Evolutionary conservation across 2,888 invertebrate species (phyloP), one percentile per base, ranked within the genome.

Genomic region (Sphecodes monilicornis): DNA sequence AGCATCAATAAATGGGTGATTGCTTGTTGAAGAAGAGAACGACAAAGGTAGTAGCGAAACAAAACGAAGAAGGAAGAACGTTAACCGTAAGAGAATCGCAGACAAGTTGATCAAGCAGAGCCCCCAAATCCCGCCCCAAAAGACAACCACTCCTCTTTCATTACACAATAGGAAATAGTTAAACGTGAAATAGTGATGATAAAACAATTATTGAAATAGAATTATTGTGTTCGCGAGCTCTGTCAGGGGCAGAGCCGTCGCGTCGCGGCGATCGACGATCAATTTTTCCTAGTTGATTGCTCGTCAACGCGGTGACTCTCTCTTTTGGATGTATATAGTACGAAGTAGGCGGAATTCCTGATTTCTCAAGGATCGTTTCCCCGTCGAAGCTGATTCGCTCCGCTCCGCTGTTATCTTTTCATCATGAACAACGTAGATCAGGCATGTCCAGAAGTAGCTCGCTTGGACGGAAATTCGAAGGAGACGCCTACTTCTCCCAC

Each of bases 201-300:
- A 54, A 86, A 89, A 91, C 91, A 86, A 90, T 92, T 91, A 91
- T 90, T 66, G 90, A 92, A 91, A 91, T 91, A 91, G 89, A 90
- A 89, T 93, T 90, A 92, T 93, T 93, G 92, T 91, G 91, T 93
- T 93, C 90, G 92, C 90, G 90, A 89, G 91, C 91, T 93, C 92
- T 91, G 91, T 84, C 90, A 90, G 68, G 71, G 88, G 76, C 50
- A 76, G 69, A 77, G 57, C 74, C 64, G 32, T 64, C 71, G 46
- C 60, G 70, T 39, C 50, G 78, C 29, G 71, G 68, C 76, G 57
- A 78, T 60, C 68, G 32, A 26, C 69, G 60, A 66, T 82, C 68
- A 69, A 68, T 84, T 85, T 77, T 76, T 69, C 60, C 46, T 50
- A 74, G 77, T 80, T 13, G 73, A 70, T 84, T 70, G 85, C 50